A percentile compares a stretch with the other conserved stretches of the same genome.
Conservation (phyloP, 92 coral and sea anemone genomes). For the Isaurus tuberculatus region DNA sequence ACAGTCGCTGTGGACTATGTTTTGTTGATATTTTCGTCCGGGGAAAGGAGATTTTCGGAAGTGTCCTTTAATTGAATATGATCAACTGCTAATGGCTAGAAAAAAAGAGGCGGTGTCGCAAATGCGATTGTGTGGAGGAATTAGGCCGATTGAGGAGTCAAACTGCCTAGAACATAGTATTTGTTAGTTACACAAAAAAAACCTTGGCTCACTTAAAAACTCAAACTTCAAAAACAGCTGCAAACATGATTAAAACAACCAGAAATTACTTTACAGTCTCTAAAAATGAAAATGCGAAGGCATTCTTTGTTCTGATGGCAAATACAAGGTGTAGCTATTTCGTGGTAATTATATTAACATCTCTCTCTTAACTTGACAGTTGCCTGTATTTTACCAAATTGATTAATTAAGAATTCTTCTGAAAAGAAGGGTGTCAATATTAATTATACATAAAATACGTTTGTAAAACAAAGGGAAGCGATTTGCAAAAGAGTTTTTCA, state of each 20-base stretch:
- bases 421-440: constrained; percentile 20
- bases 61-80: constrained; percentile 6
- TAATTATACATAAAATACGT: constrained; percentile 3
- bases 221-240: not conserved
- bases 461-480: not conserved
- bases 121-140: constrained; percentile 33
- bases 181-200: not conserved
- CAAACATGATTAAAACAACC: not conserved
- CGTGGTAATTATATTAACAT: not conserved
- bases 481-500: not conserved
- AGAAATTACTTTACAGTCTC: not conserved
- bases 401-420: constrained; percentile 24
- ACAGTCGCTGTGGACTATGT: not conserved
- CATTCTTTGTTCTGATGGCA: not conserved
- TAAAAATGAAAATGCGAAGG: not conserved
- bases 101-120: constrained; percentile 40
- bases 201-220: not conserved
- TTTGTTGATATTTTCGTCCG: not conserved
- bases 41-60: constrained; percentile 35
- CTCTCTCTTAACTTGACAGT: not conserved
- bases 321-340: constrained; percentile 1
- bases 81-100: constrained; percentile 38
- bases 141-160: not conserved
- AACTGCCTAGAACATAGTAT: not conserved
- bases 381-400: constrained; percentile 5